Percentiles rank a stretch among this genome's conserved stretches.
Conservation (phyloP, 2,113 vertebrate genomes). For the Centropristis striata region DNA sequence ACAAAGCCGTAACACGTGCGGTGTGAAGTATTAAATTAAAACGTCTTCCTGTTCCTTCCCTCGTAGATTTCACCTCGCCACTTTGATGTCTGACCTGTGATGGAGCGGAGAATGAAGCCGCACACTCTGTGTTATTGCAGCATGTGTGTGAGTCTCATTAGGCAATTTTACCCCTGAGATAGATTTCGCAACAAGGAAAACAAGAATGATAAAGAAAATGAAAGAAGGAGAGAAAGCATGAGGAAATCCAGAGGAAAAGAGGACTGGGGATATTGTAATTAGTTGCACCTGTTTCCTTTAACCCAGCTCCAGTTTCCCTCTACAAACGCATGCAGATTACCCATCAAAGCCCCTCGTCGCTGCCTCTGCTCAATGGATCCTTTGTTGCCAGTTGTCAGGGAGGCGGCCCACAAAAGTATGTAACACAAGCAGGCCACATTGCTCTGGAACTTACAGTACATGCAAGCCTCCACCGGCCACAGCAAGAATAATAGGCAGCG, state of each 20-base stretch:
- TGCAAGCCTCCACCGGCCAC: slow-evolving; percentile 63
- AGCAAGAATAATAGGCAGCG: slow-evolving; percentile 48
- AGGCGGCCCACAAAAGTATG: slow-evolving; percentile 80
- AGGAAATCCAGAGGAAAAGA: slow-evolving; percentile 77
- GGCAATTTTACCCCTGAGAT: slow-evolving; percentile 56
- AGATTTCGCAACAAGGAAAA: slow-evolving; percentile 68
- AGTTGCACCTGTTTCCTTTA: slow-evolving; percentile 89
- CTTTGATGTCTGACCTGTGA: slow-evolving; percentile 78
- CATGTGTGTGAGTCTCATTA: slow-evolving; percentile 58
- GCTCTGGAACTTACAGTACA: slow-evolving; percentile 76
- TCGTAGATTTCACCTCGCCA: slow-evolving; percentile 58
- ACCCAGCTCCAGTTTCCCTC: slow-evolving; percentile 84
- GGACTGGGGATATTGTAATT: slow-evolving; percentile 84
- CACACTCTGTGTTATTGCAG: slow-evolving; percentile 55
- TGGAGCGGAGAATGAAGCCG: slow-evolving; percentile 39
- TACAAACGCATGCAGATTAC: slow-evolving; percentile 87
- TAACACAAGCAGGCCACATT: slow-evolving; percentile 77
- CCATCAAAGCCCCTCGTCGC: slow-evolving; percentile 83
- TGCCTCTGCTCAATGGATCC: slow-evolving; percentile 83
- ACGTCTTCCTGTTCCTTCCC: slow-evolving; percentile 54
- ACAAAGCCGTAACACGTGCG: slow-evolving; percentile 63
- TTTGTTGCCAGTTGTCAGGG: slow-evolving; percentile 86
- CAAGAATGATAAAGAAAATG: slow-evolving; percentile 69
- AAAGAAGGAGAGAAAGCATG: slow-evolving; percentile 61
- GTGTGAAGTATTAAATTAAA: slow-evolving; percentile 57